phyloP scores from a whole-genome alignment of 2,113 vertebrate genomes.

The Peromyscus maniculatus region DNA sequence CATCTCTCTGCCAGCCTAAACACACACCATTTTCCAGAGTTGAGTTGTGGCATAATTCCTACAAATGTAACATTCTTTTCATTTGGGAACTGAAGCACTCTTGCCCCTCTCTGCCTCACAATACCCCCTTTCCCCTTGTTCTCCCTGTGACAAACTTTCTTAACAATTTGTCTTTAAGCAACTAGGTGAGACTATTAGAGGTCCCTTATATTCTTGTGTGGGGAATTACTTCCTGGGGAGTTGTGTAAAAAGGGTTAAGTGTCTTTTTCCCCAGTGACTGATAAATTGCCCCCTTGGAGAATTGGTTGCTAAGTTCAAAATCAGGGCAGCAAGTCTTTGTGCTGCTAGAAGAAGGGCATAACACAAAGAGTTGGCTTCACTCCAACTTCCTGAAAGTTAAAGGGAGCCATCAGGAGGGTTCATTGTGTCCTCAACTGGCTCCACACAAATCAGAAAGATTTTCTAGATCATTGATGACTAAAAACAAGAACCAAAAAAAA shows the following conservation, averaged over 20 bases:
- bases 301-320: conserved; percentile 69
- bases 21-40: conserved; percentile 78
- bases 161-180: conserved; percentile 64
- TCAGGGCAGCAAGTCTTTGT: conserved; percentile 68
- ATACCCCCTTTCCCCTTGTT: conserved; percentile 68
- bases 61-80: conserved; percentile 68
- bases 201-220: conserved; percentile 58
- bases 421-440: conserved; percentile 36
- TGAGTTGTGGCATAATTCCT: conserved; percentile 72
- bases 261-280: conserved; percentile 41
- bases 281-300: conserved; percentile 64
- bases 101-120: conserved; percentile 79
- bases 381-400: conserved; percentile 65
- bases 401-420: conserved; percentile 43
- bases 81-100: conserved; percentile 82
- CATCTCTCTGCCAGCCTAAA: conserved; percentile 43
- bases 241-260: conserved; percentile 68
- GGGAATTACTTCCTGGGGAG: conserved; percentile 9
- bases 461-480: conserved; percentile 62
- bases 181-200: neutral
- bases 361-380: conserved; percentile 55
- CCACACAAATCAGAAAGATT: conserved; percentile 70
- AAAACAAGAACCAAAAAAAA: neutral
- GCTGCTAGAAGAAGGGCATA: neutral
- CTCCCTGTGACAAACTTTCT: conserved; percentile 71